Conservation (phyloP, 2,888 invertebrate genomes). For the Galeruca laticollis region DNA sequence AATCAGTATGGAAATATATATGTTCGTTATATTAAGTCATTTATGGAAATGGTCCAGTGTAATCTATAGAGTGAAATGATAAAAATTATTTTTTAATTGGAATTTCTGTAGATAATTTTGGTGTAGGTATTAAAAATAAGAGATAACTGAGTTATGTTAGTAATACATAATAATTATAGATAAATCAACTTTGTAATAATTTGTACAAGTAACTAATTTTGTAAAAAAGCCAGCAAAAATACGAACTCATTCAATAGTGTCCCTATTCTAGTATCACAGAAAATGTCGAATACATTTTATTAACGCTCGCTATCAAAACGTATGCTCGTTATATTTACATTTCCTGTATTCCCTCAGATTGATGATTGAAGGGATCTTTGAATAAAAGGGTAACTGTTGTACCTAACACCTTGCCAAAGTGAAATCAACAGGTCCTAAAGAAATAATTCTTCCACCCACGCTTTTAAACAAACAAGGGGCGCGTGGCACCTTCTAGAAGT, state of each 20-base stretch:
- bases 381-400: constrained; percentile 44
- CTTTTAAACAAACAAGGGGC: constrained; percentile 53
- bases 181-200: no score
- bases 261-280: background rate
- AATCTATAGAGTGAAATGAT: no score
- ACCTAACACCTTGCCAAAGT: constrained; percentile 51
- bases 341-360: constrained; percentile 39
- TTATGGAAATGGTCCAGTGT: no score
- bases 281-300: constrained; percentile 5
- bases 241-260: background rate
- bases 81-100: no score
- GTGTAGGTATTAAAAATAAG: no score
- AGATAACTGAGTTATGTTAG: no score
- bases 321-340: constrained; percentile 37
- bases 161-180: no score
- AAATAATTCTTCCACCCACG: constrained; percentile 56
- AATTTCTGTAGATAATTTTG: no score
- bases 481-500: constrained; percentile 52
- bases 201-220: no score
- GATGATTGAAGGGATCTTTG: constrained; percentile 34
- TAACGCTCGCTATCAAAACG: constrained; percentile 13
- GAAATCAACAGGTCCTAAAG: constrained; percentile 57
- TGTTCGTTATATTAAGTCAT: no score
- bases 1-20: no score
- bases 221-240: no score